Evolutionary conservation across 2,113 vertebrate genomes (phyloP), one percentile per base, ranked within the genome.

Genomic region (Cyprinodon variegatus): DNA sequence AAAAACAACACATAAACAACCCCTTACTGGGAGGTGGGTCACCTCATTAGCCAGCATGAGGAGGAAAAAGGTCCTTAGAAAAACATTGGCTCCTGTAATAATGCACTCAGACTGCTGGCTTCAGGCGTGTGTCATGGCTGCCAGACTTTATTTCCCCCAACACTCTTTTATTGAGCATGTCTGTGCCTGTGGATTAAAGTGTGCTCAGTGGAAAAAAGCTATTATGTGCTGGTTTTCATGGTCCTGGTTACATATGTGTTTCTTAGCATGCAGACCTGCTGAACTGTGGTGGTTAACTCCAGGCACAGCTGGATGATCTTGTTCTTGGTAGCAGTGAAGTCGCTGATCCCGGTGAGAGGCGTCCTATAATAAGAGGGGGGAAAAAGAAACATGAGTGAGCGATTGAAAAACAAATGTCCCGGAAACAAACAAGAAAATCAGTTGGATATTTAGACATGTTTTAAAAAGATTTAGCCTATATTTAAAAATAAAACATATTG

Each of bases 221-320:
- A 66, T 82, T 65, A 66, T 88, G 39, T 71, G 73, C 61, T 3
- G n/a, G 57, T 77, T 74, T 82, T 39, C 60, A 60, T 9, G 57
- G 46, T 69, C 57, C 17, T 3, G 38, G 64, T 45, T 77, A 72
- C 67, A 75, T 12, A 12, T 68, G 81, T 68, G 20, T 74, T 22
- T 79, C 75, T 64, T 37, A 67, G 77, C 71, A 76, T 80, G 83
- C 96, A 93, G 87, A 99, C 98, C 98, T 99, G 96, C 90, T 99
- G 98, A 90, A 99, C 98, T 61, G 96, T 96, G 65, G 98, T 99
- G 67, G 98, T 99, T 86, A 99, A 94, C 84, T 99, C 96, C 93
- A 99, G 92, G 90, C 98, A 99, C 68, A 99, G 96, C 79, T 99
- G 97, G 89, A 99, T 99, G 89, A 99, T 98, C 93, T 97, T 97